phyloP scores from a whole-genome alignment of 2,113 vertebrate genomes.

The Podilymbus podiceps region DNA sequence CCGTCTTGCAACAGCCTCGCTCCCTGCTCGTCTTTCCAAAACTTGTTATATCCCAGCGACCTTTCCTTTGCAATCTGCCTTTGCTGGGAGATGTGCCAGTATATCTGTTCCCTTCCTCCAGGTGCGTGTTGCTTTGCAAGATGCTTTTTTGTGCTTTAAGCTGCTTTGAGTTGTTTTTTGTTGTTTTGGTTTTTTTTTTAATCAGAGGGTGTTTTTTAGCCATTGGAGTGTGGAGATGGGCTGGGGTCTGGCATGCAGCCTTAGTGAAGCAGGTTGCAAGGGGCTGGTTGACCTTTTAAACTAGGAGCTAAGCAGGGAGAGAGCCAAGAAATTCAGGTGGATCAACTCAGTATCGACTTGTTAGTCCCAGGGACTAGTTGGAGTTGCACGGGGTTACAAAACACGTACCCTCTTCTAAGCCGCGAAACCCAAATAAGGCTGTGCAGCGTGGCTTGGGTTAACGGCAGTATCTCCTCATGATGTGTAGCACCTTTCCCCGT shows the following conservation, averaged over 20 bases:
- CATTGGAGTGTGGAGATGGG: rapidly evolving
- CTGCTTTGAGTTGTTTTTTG: neutral
- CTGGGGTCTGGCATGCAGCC: neutral
- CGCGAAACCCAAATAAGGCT: neutral
- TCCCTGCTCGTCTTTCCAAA: neutral
- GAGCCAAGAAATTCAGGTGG: neutral
- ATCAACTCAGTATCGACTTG: neutral
- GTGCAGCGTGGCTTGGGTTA: too few relatives aligned
- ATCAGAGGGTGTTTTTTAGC: neutral
- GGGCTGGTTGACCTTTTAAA: neutral
- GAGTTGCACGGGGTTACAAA: too few relatives aligned
- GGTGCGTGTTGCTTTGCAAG: neutral
- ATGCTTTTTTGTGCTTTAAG: neutral
- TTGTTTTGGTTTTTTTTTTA: neutral
- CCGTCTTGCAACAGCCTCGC: neutral
- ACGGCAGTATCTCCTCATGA: too few relatives aligned
- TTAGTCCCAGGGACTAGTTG: neutral
- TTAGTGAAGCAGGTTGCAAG: neutral
- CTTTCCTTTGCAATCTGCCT: neutral
- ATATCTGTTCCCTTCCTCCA: neutral
- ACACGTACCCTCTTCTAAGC: neutral
- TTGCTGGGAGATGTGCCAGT: neutral
- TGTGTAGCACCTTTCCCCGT: rapidly evolving
- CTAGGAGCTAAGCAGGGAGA: neutral
- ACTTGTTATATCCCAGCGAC: neutral